Percentiles rank a stretch among this genome's conserved stretches.
These are phyloP conservation scores for Intellagama lesueurii DNA, from an alignment of 2,797 vertebrate species.

Conservation along the genomic window DNA sequence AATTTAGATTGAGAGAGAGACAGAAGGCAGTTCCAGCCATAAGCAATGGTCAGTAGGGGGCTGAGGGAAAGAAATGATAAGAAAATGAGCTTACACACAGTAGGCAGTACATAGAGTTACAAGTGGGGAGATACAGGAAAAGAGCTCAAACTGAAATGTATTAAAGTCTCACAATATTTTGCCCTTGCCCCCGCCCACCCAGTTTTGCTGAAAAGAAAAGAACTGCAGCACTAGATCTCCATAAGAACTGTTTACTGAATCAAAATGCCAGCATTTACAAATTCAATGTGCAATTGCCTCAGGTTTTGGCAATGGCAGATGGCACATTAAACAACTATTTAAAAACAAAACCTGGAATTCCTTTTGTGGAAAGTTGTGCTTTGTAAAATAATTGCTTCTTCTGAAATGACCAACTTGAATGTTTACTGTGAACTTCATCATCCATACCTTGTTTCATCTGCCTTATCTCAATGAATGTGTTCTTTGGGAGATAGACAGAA, in stretches of 20 bases:
- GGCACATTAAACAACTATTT: background rate
- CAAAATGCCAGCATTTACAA: constrained; percentile 35
- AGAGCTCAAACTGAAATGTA: too few species aligned
- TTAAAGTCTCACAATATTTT: too few species aligned
- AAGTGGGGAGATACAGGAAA: background rate
- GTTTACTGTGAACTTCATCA: background rate
- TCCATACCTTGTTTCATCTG: constrained; percentile 8
- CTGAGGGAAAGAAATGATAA: background rate
- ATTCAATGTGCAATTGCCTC: constrained; percentile 15
- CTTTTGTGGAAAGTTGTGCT: constrained; percentile 14
- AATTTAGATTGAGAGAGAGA: background rate
- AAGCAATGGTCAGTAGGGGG: background rate
- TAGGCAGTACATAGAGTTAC: background rate
- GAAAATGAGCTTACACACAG: background rate
- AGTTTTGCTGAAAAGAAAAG: background rate
- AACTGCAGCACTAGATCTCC: background rate
- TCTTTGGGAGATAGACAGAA: constrained; percentile 12
- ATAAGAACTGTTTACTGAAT: background rate
- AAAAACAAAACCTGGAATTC: constrained; percentile 42
- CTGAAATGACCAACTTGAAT: constrained; percentile 34
- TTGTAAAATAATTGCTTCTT: constrained; percentile 14
- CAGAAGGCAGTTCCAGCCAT: background rate
- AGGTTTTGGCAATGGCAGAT: constrained; percentile 38
- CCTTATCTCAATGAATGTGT: constrained; percentile 20
- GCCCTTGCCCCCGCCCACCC: too few species aligned